Conservation (phyloP, 2,797 vertebrate genomes). For the Labeo calbasu region DNA sequence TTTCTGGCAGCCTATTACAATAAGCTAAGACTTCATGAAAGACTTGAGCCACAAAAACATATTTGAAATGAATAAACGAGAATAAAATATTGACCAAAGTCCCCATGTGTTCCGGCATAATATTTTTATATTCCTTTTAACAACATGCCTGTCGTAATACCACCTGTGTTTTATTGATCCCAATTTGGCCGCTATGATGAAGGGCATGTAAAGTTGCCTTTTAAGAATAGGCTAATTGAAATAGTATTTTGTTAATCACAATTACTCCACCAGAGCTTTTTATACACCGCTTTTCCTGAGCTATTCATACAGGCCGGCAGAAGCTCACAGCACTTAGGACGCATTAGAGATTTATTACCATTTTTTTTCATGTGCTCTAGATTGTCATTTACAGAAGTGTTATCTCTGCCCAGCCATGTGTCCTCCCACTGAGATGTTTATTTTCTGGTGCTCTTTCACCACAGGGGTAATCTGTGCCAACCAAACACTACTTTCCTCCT, state of each 20-base stretch:
- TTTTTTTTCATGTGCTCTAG: constrained; percentile 5
- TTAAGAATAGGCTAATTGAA: constrained; percentile 13
- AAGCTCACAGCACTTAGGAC: constrained; percentile 8
- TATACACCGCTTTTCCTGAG: not conserved
- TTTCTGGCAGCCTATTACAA: not conserved
- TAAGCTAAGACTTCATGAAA: constrained; percentile 18
- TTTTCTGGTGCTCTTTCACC: constrained; percentile 34
- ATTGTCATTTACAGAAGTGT: constrained; percentile 37
- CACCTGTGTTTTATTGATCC: not conserved
- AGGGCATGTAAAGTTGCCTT: not conserved
- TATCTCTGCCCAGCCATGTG: constrained; percentile 41
- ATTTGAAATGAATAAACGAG: constrained; percentile 3
- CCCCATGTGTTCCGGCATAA: not conserved
- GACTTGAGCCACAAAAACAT: not conserved
- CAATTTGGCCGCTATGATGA: not conserved
- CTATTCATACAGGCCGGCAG: not conserved
- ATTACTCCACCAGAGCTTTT: constrained; percentile 8
- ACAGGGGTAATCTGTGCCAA: constrained; percentile 24
- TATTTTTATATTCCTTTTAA: not conserved
- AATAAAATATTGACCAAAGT: constrained; percentile 3
- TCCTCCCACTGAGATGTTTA: constrained; percentile 36
- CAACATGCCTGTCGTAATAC: not conserved
- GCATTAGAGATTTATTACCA: not conserved
- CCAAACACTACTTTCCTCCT: constrained; percentile 5
- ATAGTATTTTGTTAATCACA: not conserved